Percentiles rank a stretch among this genome's conserved stretches.
Evolutionary conservation across 2,888 invertebrate genomes (phyloP).

Genomic region (Folsomia manolachei): DNA sequence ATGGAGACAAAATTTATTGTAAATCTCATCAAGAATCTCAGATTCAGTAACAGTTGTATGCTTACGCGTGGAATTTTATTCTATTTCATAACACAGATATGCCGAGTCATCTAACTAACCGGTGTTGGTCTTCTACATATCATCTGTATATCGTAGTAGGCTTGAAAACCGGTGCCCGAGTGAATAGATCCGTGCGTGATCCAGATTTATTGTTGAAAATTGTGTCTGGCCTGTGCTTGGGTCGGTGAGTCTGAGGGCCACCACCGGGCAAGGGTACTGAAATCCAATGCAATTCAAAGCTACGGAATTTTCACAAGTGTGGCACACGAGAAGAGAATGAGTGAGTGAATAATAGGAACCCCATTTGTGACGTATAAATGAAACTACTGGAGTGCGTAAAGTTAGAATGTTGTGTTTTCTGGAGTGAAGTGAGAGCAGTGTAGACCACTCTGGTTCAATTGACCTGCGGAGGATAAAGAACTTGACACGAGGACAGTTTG

Average conservation of each 20-base stretch:
- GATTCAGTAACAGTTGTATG: too few species aligned
- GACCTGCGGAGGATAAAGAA: background rate
- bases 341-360: background rate
- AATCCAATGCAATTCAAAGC: too few species aligned
- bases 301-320: constrained; percentile 4
- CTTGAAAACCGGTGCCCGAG: constrained; percentile 1
- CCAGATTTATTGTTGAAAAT: background rate
- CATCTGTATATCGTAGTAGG: too few species aligned
- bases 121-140: too few species aligned
- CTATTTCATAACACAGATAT: too few species aligned
- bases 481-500: constrained; percentile 10
- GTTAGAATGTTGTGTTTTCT: constrained; percentile 1
- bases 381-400: background rate
- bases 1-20: background rate
- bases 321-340: background rate
- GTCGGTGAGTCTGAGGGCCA: background rate
- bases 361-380: background rate
- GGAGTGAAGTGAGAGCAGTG: too few species aligned
- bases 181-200: constrained; percentile 7
- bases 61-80: background rate
- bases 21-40: background rate
- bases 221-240: too few species aligned
- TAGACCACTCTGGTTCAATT: constrained; percentile 8
- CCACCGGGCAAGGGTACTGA: constrained; percentile 10
- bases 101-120: background rate